Base-by-base conservation (phyloP, 1,140 invertebrate genomes). In the Aphelinus atriplicis region DNA sequence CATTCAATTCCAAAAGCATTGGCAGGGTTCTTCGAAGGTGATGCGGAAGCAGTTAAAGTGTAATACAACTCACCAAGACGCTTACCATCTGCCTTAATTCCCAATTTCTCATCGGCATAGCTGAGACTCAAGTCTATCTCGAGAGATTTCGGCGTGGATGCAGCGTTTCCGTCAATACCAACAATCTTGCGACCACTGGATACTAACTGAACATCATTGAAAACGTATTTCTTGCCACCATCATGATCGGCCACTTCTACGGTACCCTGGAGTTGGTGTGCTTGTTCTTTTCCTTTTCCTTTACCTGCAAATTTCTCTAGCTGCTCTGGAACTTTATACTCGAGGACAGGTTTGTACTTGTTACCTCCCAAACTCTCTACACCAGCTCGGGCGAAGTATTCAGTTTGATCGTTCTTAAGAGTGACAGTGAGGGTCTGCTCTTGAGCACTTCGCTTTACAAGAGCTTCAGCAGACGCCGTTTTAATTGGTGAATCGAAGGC, bases 291-390 rank as follows among this genome's bases (percentile, higher is more conserved):
- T 57, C 83, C 80, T 0, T 75, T 71, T 68, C 10, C 58, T 50
- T 77, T 71, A n/a, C 73, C 80, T 7, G 81, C 77, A 1, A 85
- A 79, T 64, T 87, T 86, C 78, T 85, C 84, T 78, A 88, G 78
- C 70, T 90, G 87, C 75, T 90, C 87, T 2, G 93, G 91, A 60
- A 91, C 75, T 81, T 90, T 89, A 80, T 93, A 93, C 80, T 94
- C 92, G 42, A 95, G 84, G 1, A 94, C 79, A 1, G 94, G 94
- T 71, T 89, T 91, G 81, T 92, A 94, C 3, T 91, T 90, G 47
- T 85, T 85, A 7, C 91, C 92, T 64, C 89, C 88, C 26, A 76
- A 5, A 3, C 91, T 87, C 3, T 86, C 81, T n/a, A 94, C 86
- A 0, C 93, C 93, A 58, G 90, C 83, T 80, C 91, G 92, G 2